Evolutionary conservation across 2,113 vertebrate genomes (phyloP), one percentile per base, ranked within the genome.

Genomic region (Poeciliopsis retropinna): DNA sequence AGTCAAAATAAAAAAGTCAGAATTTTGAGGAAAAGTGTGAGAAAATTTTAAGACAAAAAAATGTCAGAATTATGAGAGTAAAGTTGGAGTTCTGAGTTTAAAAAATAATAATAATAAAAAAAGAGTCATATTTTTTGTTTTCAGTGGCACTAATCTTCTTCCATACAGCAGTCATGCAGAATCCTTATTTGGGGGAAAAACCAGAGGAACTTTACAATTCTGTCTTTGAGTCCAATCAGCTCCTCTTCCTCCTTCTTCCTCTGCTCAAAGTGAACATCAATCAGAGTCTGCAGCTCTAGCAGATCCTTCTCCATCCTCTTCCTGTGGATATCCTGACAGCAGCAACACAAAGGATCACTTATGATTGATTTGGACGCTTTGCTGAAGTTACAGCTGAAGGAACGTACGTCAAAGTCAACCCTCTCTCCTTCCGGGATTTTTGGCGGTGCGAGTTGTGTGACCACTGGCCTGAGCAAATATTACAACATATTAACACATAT

Each of bases 231-330:
- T 19, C 95, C 96, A 0, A 99, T 94, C 62, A 99, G 92, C 79
- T 99, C 98, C 80, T 98, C 96, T 28, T 99, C 98, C 83, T 99
- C 98, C 81, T 96, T 98, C 91, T 98, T 97, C 61, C 97, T 92
- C 41, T 96, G 96, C 85, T 99, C 97, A 84, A 99, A 99, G 91
- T 99, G 98, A 86, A 91, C 96, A 79, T 98, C 97, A n/a, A 99
- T 99, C 88, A 99, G 94, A 27, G 96, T 97, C 75, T 99, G 98
- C 44, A 99, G 94, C 93, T 99, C 98, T 93, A 96, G 92, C 60
- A 98, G 94, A 66, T 99, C 98, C 84, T 99, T 99, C 92, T 99
- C 98, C 96, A 98, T 98, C 17, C 98, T 94, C 85, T 99, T 99
- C 87, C 98, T 95, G 86, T 99, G 97, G 89, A 99, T 99, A 88